Evolutionary conservation across 2,797 vertebrate species (phyloP), one percentile per base, ranked within the genome.

Genomic region (Coregonus ussuriensis): DNA sequence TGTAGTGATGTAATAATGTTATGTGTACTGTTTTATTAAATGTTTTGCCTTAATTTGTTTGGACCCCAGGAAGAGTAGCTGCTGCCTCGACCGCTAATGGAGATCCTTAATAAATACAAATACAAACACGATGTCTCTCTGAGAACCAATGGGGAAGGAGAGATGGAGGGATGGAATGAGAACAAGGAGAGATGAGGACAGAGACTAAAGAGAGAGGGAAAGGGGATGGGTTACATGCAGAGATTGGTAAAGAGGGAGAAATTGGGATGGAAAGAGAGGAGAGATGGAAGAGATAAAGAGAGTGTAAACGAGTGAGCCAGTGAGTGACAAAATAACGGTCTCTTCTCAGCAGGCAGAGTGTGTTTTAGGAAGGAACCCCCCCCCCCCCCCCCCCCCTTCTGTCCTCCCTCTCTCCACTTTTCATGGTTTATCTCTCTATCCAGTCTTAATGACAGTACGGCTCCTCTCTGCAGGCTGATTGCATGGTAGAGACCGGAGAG

Each of bases 391-490:
- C 25, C 25, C 25, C 25, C 25, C 25, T 25, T 25, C 25, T 25
- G 25, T 25, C 25, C 25, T 25, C 25, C 25, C 25, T 25, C 25
- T 25, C 16, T 63, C 18, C 59, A 18, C 54, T 25, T 21, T 16
- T 25, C 77, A 78, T 89, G 91, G 88, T 92, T 92, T 91, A 91
- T 92, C 88, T 91, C 88, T 79, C 53, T 16, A 4, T 63, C 81
- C 76, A 74, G 79, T 81, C n/a, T 83, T 91, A 91, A 93, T 92
- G 87, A 91, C 84, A 90, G 91, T 84, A 81, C 88, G 3, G 15
- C 3, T 89, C 78, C 84, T 90, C n/a, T 51, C 77, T 72, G 81
- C 65, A 4, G 71, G 71, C 82, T 88, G 91, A 92, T 92, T 91
- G 89, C 87, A 92, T 74, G 81, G 87, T 84, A 91, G 83, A 67